Percentiles rank a stretch among this genome's conserved stretches.
Conservation (phyloP, 2,797 vertebrate species). For the Falco rusticolus region DNA sequence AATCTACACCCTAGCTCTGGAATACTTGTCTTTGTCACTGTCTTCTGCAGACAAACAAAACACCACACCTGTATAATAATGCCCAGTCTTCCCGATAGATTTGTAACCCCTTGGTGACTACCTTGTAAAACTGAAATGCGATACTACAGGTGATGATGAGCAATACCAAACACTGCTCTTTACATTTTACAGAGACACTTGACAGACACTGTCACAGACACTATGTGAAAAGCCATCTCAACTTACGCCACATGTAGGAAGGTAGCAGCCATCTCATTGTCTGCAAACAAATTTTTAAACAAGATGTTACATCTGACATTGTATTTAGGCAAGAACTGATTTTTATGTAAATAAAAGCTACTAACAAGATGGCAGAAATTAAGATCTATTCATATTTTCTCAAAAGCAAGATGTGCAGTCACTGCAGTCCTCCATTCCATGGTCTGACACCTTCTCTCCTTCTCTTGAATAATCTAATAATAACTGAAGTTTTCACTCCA, state of each 20-base stretch:
- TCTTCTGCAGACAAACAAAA: not conserved
- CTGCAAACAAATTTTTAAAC: not conserved
- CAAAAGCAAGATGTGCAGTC: constrained; percentile 20
- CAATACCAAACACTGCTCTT: not conserved
- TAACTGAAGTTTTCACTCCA: constrained; percentile 59
- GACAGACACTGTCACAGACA: not conserved
- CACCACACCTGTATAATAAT: not conserved
- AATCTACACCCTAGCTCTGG: not conserved
- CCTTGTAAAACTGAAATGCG: not conserved
- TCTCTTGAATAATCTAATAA: constrained; percentile 60
- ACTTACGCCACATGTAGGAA: not conserved
- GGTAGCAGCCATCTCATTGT: not conserved
- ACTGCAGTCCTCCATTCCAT: constrained; percentile 17
- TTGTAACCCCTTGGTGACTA: rapidly evolving
- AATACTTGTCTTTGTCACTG: not conserved
- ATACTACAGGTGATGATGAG: not conserved
- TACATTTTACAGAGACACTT: not conserved
- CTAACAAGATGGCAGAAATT: constrained; percentile 34
- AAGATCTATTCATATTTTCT: constrained; percentile 29
- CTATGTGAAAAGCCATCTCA: not conserved
- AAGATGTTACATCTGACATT: not conserved
- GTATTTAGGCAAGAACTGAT: not conserved
- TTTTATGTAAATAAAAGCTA: not conserved
- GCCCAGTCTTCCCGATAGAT: not conserved
- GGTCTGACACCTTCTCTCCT: constrained; percentile 37